These are phyloP conservation scores for Hesperophylax magnus DNA, from an alignment of 1,140 invertebrate genomes.

Conservation along the genomic window DNA sequence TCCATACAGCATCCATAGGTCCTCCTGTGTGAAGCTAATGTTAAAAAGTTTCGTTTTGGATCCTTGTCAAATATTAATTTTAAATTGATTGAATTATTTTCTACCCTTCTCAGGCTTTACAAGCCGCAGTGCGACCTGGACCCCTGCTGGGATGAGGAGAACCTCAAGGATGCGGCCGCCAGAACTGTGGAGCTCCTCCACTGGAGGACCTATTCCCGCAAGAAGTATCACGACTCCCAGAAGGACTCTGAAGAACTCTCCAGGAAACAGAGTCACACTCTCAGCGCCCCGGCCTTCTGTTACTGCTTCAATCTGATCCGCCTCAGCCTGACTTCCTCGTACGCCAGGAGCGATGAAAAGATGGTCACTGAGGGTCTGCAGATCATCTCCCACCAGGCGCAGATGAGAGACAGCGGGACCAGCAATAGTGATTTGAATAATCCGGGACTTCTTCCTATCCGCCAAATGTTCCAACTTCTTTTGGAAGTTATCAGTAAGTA, in stretches of 20 bases:
- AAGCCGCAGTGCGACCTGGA: constrained; percentile 87
- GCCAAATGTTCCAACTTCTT: constrained; percentile 85
- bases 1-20: too few species aligned
- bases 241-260: constrained; percentile 40
- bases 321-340: constrained; percentile 72
- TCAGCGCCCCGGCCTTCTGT: constrained; percentile 83
- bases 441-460: constrained; percentile 84
- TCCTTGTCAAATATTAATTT: too few species aligned
- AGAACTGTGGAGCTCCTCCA: constrained; percentile 76
- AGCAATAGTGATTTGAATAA: constrained; percentile 73
- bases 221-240: constrained; percentile 23
- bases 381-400: constrained; percentile 81
- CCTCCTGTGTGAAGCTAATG: too few species aligned
- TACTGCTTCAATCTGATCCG: constrained; percentile 88
- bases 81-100: too few species aligned
- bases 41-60: too few species aligned
- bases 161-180: constrained; percentile 73
- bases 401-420: constrained; percentile 71
- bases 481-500: constrained; percentile 83
- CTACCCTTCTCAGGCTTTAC: constrained; percentile 65
- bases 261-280: constrained; percentile 61
- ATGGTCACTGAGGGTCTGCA: constrained; percentile 77
- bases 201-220: constrained; percentile 65
- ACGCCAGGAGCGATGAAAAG: constrained; percentile 70
- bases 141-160: constrained; percentile 83